Conservation (phyloP, 1,140 invertebrate genomes). For the Leptonema lineaticorne region DNA sequence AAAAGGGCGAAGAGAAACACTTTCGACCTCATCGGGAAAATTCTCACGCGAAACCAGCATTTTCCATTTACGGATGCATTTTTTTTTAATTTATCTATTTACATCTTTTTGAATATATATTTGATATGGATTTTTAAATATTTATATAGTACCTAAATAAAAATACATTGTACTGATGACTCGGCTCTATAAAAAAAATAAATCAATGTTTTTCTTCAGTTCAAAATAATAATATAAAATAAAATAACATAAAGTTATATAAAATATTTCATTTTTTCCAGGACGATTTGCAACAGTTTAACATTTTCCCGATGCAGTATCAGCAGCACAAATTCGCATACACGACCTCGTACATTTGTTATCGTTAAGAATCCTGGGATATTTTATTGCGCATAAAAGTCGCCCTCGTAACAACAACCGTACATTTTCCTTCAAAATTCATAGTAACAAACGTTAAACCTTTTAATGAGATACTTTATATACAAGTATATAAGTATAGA, state of each 20-base stretch:
- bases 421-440: conserved; percentile 3
- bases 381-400: not conserved
- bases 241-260: not conserved
- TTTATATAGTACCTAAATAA: too few species aligned
- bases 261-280: not conserved
- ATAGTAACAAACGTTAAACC: not conserved
- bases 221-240: not conserved
- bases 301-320: not conserved
- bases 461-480: not conserved
- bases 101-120: too few species aligned
- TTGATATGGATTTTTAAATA: too few species aligned
- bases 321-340: not conserved
- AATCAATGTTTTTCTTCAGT: too few species aligned
- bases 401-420: not conserved
- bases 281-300: not conserved
- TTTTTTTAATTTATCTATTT: too few species aligned
- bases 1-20: not conserved
- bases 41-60: not conserved
- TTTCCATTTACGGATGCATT: too few species aligned
- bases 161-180: too few species aligned
- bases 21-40: not conserved
- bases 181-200: too few species aligned
- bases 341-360: not conserved
- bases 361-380: not conserved
- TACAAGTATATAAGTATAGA: not conserved